A percentile compares a stretch with the other conserved stretches of the same genome.
These are phyloP conservation scores for Perizoma affinitatum DNA, from an alignment of 2,888 invertebrate species.

Conservation along the genomic window DNA sequence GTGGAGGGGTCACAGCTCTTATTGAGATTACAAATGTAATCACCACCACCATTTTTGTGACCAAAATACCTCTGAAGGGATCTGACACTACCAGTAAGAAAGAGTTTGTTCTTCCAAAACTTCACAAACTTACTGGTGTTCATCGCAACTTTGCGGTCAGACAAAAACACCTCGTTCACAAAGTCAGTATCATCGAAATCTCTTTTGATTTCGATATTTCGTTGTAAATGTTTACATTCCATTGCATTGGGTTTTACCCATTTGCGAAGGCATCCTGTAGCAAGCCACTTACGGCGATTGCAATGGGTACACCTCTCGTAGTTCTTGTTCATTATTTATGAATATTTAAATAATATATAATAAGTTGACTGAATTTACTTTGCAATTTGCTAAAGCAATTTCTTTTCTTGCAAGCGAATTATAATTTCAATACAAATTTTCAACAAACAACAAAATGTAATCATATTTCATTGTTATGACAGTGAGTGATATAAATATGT, in stretches of 20 bases:
- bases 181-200: conserved; percentile 73
- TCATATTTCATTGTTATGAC: no score
- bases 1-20: conserved; percentile 64
- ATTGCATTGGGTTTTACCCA: conserved; percentile 72
- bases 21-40: conserved; percentile 62
- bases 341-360: not conserved
- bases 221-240: conserved; percentile 81
- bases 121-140: conserved; percentile 76
- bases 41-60: conserved; percentile 62
- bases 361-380: conserved; percentile 1
- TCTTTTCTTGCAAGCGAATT: no score
- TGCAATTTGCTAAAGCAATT: not conserved
- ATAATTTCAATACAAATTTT: no score
- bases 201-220: conserved; percentile 73
- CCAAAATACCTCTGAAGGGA: conserved; percentile 76
- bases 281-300: conserved; percentile 77
- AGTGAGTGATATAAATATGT: no score
- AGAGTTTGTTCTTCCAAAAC: conserved; percentile 79
- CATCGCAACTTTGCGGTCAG: conserved; percentile 66
- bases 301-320: conserved; percentile 78
- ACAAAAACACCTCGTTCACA: conserved; percentile 70
- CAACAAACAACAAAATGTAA: no score
- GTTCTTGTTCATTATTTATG: conserved; percentile 71
- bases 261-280: conserved; percentile 76
- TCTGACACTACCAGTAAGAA: conserved; percentile 73